phyloP scores from a whole-genome alignment of 1,140 invertebrate species.

The Diprion similis region DNA sequence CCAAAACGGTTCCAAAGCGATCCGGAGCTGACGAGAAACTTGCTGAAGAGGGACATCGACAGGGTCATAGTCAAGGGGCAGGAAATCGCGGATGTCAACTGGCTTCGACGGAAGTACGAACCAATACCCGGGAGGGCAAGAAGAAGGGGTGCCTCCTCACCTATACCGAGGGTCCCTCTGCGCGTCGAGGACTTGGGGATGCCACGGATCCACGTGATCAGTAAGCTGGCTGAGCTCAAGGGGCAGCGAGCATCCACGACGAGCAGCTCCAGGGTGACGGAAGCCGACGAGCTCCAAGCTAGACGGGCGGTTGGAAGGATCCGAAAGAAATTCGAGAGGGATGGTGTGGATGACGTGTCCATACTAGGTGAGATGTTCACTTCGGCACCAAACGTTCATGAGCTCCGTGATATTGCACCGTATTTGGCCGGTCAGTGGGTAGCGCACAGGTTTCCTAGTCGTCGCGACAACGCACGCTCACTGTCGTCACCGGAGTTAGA shows the following conservation, averaged over 20 bases:
- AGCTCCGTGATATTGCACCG: conserved; percentile 77
- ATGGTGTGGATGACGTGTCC: conserved; percentile 62
- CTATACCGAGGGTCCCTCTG: conserved; percentile 69
- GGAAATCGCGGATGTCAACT: conserved; percentile 69
- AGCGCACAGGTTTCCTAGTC: conserved; percentile 75
- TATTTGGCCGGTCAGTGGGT: conserved; percentile 80
- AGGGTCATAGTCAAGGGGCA: conserved; percentile 59
- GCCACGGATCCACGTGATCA: conserved; percentile 89
- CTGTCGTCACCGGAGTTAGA: conserved; percentile 63
- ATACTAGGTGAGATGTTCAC: conserved; percentile 81
- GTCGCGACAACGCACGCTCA: conserved; percentile 69
- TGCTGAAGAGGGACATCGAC: conserved; percentile 59
- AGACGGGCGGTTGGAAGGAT: conserved; percentile 70
- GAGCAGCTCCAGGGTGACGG: conserved; percentile 43
- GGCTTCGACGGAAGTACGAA: conserved; percentile 69
- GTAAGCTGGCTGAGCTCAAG: conserved; percentile 78
- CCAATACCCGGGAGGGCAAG: conserved; percentile 58
- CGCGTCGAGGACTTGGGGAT: conserved; percentile 76
- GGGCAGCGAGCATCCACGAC: conserved; percentile 52
- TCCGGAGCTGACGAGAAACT: conserved; percentile 72
- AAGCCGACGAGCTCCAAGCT: conserved; percentile 52
- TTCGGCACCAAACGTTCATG: conserved; percentile 79
- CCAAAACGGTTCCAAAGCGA: conserved; percentile 76
- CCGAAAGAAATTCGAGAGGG: conserved; percentile 71
- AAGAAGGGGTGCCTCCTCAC: conserved; percentile 64